Percentiles rank a stretch among this genome's conserved stretches.
These are phyloP conservation scores for Schizotus pectinicornis DNA, from an alignment of 2,888 invertebrate genomes.

Conservation along the genomic window DNA sequence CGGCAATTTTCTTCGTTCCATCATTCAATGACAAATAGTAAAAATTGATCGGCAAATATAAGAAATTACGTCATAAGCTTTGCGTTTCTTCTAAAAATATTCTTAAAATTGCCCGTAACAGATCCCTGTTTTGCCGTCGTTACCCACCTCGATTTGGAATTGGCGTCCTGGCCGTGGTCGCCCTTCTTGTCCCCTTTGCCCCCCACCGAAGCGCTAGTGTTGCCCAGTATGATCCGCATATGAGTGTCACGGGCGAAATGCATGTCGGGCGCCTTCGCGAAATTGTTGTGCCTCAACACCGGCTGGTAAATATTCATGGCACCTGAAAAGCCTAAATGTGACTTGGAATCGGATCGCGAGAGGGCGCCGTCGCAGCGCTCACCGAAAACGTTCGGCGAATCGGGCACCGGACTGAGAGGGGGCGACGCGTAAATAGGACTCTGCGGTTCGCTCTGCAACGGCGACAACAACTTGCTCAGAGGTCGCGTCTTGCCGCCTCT, in stretches of 20 bases:
- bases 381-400: slow-evolving; percentile 56
- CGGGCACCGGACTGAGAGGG: slow-evolving; percentile 65
- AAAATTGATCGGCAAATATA: no score
- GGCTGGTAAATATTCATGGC: slow-evolving; percentile 59
- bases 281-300: slow-evolving; percentile 56
- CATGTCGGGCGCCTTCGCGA: slow-evolving; percentile 68
- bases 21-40: no score
- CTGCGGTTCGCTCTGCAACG: slow-evolving; percentile 70
- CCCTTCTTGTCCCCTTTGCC: slow-evolving; percentile 48
- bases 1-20: no score
- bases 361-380: slow-evolving; percentile 9
- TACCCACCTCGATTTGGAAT: slow-evolving; percentile 46
- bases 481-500: slow-evolving; percentile 71
- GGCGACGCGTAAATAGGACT: slow-evolving; percentile 75
- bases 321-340: slow-evolving; percentile 34
- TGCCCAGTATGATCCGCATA: slow-evolving; percentile 82
- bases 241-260: slow-evolving; percentile 91
- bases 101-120: no score
- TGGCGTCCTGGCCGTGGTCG: slow-evolving; percentile 36
- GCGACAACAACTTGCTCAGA: slow-evolving; percentile 66
- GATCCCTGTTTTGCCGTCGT: background rate
- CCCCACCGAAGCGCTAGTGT: slow-evolving; percentile 47
- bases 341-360: background rate
- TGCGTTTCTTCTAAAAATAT: no score
- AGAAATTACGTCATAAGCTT: no score